phyloP scores from a whole-genome alignment of 2,888 invertebrate genomes.

The Orchestes rusci region DNA sequence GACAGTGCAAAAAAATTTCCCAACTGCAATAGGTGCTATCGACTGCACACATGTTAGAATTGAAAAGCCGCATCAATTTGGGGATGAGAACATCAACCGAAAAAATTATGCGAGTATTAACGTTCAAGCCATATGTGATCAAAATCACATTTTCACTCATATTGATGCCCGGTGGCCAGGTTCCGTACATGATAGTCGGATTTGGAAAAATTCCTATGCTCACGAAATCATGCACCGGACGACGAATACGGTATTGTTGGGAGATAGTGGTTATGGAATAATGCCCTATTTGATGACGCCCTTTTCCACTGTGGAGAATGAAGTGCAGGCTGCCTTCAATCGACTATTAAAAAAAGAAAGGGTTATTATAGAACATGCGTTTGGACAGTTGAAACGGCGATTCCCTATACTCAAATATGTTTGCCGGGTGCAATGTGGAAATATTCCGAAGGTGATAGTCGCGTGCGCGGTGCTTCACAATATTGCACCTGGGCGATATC shows the following conservation, averaged over 20 bases:
- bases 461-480: too few species aligned
- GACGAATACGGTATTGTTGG: background rate
- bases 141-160: constrained; percentile 3
- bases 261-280: background rate
- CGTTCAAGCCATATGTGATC: background rate
- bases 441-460: too few species aligned
- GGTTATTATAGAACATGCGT: too few species aligned
- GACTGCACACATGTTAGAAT: background rate
- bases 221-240: background rate
- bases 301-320: too few species aligned
- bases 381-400: too few species aligned
- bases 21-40: background rate
- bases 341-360: too few species aligned
- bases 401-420: too few species aligned
- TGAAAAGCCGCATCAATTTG: background rate
- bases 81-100: background rate
- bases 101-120: background rate
- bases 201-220: background rate
- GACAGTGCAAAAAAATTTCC: background rate
- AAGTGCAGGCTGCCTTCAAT: too few species aligned
- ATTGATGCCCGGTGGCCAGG: background rate
- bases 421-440: too few species aligned
- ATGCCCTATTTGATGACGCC: background rate
- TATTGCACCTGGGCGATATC: too few species aligned
- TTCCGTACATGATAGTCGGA: constrained; percentile 19